phyloP scores from a whole-genome alignment of 1,140 invertebrate genomes.

The Parasteatoda tepidariorum region DNA sequence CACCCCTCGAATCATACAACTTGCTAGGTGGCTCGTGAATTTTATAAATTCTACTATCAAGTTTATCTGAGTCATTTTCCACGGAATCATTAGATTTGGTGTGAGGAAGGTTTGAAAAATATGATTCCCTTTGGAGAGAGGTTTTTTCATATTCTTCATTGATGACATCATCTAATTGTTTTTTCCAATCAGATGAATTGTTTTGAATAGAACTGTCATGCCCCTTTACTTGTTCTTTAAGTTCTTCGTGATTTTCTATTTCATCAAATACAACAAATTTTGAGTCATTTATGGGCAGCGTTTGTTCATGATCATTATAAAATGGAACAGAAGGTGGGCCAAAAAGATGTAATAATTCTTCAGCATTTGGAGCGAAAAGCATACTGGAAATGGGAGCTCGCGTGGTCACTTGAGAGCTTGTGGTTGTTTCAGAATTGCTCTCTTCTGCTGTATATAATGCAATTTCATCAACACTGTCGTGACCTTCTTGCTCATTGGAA shows the following conservation, averaged over 20 bases:
- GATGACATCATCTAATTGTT: conserved; percentile 20
- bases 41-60: conserved; percentile 16
- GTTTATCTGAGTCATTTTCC: not conserved
- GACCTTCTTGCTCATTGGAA: too few species aligned
- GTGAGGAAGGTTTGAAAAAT: not conserved
- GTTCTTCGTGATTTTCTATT: not conserved
- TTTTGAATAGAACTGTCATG: not conserved
- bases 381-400: too few species aligned
- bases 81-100: not conserved
- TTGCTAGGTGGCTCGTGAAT: conserved; percentile 2
- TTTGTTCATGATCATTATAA: not conserved
- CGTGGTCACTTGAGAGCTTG: too few species aligned
- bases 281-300: conserved; percentile 5
- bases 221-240: not conserved
- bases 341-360: too few species aligned
- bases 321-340: not conserved
- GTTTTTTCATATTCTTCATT: conserved; percentile 5
- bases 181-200: conserved; percentile 6
- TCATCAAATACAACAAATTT: conserved; percentile 40
- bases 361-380: too few species aligned
- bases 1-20: conserved; percentile 39
- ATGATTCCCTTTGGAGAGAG: not conserved
- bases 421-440: too few species aligned
- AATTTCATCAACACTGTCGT: too few species aligned
- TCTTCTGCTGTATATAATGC: too few species aligned